Conservation (phyloP, 2,113 vertebrate genomes). For the Choloepus hoffmanni region DNA sequence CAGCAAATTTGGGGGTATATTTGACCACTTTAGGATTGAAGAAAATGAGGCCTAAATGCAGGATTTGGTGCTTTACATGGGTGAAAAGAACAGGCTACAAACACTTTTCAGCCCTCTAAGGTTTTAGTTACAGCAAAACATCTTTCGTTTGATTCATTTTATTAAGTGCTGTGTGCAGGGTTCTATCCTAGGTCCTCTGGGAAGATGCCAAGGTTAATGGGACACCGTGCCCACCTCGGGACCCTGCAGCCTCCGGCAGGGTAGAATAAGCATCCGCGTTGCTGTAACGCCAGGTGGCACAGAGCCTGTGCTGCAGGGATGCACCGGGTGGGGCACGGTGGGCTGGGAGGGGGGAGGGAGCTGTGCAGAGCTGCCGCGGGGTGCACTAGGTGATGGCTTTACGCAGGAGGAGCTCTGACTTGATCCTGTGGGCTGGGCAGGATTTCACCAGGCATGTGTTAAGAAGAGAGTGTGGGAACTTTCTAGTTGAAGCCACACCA, state of each 20-base stretch:
- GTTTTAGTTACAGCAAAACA: not conserved
- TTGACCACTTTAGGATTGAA: not conserved
- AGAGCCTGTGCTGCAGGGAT: not conserved
- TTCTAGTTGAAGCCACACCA: not conserved
- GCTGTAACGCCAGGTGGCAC: too few species aligned
- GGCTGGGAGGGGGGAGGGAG: too few species aligned
- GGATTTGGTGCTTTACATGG: not conserved
- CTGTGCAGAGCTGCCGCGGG: too few species aligned
- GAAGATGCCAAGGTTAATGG: too few species aligned
- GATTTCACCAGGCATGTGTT: not conserved
- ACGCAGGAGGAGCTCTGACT: not conserved
- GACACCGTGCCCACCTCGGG: not conserved
- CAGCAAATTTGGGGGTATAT: not conserved
- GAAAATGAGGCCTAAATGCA: not conserved
- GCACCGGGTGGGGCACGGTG: not conserved
- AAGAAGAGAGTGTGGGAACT: too few species aligned
- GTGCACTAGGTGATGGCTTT: not conserved
- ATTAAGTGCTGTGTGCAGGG: not conserved
- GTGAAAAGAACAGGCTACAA: not conserved
- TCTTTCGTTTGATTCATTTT: not conserved
- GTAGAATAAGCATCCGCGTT: fast-evolving
- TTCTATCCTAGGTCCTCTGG: fast-evolving
- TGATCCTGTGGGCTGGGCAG: too few species aligned
- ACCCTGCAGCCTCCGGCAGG: not conserved
- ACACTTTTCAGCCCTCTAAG: not conserved